Conservation (phyloP, 2,888 invertebrate species). For the Chesias legatella region DNA sequence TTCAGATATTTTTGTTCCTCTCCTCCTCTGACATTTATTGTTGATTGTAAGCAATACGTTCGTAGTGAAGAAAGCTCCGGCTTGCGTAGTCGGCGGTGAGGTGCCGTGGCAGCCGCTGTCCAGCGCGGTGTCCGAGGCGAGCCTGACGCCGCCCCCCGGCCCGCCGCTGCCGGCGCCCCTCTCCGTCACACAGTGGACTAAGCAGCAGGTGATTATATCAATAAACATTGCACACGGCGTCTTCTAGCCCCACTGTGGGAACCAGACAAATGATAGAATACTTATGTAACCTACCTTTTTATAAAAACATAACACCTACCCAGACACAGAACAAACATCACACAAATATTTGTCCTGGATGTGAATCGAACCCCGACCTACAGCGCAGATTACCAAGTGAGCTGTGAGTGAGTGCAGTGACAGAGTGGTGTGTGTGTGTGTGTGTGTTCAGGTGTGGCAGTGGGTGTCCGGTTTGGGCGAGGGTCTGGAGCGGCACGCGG, state of each 20-base stretch:
- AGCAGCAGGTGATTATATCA: constrained; percentile 80
- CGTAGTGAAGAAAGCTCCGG: constrained; percentile 80
- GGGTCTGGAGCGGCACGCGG: constrained; percentile 92
- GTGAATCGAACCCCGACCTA: no score
- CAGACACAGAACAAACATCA: no score
- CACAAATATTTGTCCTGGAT: no score
- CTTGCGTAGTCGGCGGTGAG: constrained; percentile 78
- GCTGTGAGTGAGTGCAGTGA: no score
- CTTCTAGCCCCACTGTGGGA: no score
- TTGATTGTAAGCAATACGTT: constrained; percentile 43
- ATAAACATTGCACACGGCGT: no score
- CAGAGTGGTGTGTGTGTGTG: no score
- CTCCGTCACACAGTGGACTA: constrained; percentile 82
- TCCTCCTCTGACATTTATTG: constrained; percentile 16
- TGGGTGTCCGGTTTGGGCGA: constrained; percentile 92
- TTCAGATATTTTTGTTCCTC: constrained; percentile 7
- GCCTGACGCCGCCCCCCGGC: constrained; percentile 65
- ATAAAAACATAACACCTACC: no score
- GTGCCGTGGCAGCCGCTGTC: constrained; percentile 80
- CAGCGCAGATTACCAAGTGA: no score
- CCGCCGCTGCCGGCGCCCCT: constrained; percentile 48
- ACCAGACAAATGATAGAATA: no score
- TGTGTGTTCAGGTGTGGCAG: constrained; percentile 88
- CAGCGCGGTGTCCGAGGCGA: constrained; percentile 67
- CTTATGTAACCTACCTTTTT: no score